Base-by-base conservation (phyloP, 2,888 invertebrate genomes). In the Tribolium freemani region DNA sequence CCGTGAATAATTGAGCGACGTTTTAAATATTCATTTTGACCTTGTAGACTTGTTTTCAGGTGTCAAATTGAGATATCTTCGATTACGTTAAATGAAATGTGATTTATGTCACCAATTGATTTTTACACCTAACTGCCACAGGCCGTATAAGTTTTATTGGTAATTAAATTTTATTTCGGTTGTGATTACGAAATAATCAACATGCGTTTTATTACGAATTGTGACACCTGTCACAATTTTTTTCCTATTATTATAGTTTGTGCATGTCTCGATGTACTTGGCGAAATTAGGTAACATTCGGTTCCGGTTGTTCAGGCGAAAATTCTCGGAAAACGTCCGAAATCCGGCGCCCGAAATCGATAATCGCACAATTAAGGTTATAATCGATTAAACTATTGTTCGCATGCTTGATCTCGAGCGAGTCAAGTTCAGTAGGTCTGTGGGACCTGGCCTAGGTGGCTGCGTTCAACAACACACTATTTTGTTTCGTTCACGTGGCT, bases 381-480 rank as follows among this genome's bases (percentile, higher is more conserved):
- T 58, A 74, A 79, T 79, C 77, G 77, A 77, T 77, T 73, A 74
- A 75, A 75, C 75, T 74, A 77, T 67, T 72, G 75, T 72, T 75
- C 73, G 77, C 71, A 72, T 72, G 72, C 72, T 69, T 72, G 44
- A 31, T 56, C 46, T 67, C 10, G 58, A 51, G 16, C 51, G 56
- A 69, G 72, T 72, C 72, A 72, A 77, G 81, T 80, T 81, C 79
- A 81, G 80, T 80, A 78, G 80, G 81, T 79, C 75, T 72, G 64
- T 69, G 72, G 78, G 75, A 53, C 69, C 30, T 20, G 26, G 60
- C 16, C 11, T 45, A 54, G 53, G 45, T 64, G 54, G 50, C 45
- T 31, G 11, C 13, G 63, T 50, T 51, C 9, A 38, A 13, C 16
- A 20, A 48, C 48, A 5, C 48, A 8, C 54, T 44, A 9, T 11